Base-by-base conservation (phyloP, 2,797 vertebrate species). In the Hippocampus kuda region DNA sequence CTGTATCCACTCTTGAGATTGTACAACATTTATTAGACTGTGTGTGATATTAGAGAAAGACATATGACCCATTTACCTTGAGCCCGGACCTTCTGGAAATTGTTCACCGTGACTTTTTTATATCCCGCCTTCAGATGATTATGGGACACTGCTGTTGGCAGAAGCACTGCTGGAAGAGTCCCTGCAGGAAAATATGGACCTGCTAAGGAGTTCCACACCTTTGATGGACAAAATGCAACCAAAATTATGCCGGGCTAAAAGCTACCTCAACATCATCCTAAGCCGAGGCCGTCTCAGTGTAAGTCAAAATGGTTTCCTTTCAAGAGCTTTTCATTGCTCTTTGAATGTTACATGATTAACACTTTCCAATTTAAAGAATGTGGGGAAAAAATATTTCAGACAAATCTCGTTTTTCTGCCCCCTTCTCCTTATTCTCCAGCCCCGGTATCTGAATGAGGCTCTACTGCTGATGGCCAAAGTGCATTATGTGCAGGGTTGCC, bases 391-490 rank as follows among this genome's bases (percentile, higher is more conserved):
- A 4, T 20, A 59, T 5, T 27, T 11, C 3, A 20, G 26, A 46
- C 18, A 27, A 12, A 4, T 59, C 22, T 15, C 65, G 20, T 24
- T 26, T 26, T 11, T 66, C n/a, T 15, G 67, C n/a, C 11, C 11
- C 42, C 16, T 20, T 20, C 5, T 49, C 16, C 16, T 49, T 51
- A 10, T 51, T 57, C 6, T 75, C 24, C 85, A 98, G 97, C 93
- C 94, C 0, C 92, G 91, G 77, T 93, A 93, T 69, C 74, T 97
- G 88, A 93, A 91, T 11, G 97, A 99, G 87, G 92, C 94, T 70
- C 90, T 99, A 83, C 87, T 99, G 71, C 91, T 96, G 71, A 90
- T 97, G 88, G 97, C 94, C 74, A 99, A 99, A 82, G 91, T 98
- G 77, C 91, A 98, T 83, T 98, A 95, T 0, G 88, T 93, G 68